Evolutionary conservation across 2,113 vertebrate genomes (phyloP).

Genomic region (Apodemus speciosus): DNA sequence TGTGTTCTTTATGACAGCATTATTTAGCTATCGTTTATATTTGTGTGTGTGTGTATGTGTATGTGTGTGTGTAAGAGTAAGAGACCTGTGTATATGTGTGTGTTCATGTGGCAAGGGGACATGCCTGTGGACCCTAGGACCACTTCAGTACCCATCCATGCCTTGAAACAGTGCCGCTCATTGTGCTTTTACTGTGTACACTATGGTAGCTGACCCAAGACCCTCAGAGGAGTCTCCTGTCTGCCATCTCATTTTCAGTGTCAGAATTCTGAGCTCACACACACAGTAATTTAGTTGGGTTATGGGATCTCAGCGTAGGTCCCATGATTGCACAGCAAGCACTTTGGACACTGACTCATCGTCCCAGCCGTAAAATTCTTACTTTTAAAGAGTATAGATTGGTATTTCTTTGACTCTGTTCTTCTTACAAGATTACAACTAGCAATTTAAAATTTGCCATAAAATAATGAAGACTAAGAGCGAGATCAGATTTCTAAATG

Average conservation of each 20-base stretch:
- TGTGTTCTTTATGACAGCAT: not conserved
- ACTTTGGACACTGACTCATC: not conserved
- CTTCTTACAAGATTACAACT: constrained; percentile 25
- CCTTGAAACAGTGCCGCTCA: not conserved
- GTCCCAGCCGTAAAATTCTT: not conserved
- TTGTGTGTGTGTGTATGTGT: not conserved
- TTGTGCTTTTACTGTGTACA: not conserved
- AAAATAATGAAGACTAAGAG: not conserved
- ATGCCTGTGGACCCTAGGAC: not conserved
- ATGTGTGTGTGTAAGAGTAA: too few species aligned
- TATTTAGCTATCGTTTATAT: not conserved
- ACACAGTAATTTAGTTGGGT: not conserved
- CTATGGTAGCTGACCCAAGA: not conserved
- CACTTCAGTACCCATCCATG: not conserved
- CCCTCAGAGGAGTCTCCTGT: not conserved
- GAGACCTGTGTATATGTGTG: not conserved
- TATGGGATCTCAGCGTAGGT: not conserved
- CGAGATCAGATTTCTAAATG: not conserved
- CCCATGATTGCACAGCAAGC: not conserved
- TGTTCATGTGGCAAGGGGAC: not conserved
- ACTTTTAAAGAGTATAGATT: not conserved
- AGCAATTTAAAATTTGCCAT: not conserved
- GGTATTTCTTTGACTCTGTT: not conserved
- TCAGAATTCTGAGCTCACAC: not conserved
- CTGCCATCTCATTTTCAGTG: not conserved